These are phyloP conservation scores for Drosophila tristis DNA, from an alignment of 1,140 invertebrate species.

Conservation along the genomic window DNA sequence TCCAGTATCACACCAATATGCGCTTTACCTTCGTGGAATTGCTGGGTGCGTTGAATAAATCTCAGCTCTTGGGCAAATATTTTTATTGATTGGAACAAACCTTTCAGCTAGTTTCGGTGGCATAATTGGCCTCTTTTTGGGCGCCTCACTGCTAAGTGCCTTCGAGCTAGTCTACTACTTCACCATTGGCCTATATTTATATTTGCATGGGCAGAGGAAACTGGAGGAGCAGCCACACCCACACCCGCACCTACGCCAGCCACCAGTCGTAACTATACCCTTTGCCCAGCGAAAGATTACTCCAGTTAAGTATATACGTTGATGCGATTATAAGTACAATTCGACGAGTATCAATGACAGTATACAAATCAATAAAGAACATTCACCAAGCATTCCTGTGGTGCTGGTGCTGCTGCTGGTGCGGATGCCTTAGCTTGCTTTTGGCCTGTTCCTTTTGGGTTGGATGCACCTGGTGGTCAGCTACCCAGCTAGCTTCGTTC, in stretches of 20 bases:
- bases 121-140: constrained; percentile 83
- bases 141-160: constrained; percentile 81
- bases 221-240: background rate
- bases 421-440: constrained; percentile 46
- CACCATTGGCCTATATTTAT: constrained; percentile 72
- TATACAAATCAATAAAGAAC: background rate
- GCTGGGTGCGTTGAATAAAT: constrained; percentile 41
- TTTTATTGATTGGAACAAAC: background rate
- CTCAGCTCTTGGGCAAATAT: background rate
- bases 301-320: constrained; percentile 47
- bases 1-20: constrained; percentile 67
- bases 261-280: constrained; percentile 26
- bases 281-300: constrained; percentile 55
- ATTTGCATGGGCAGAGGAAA: constrained; percentile 37
- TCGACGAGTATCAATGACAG: background rate
- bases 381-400: constrained; percentile 55
- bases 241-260: too few species aligned
- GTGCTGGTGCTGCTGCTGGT: constrained; percentile 18
- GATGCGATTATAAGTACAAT: constrained; percentile 7
- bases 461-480: constrained; percentile 4
- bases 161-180: constrained; percentile 83
- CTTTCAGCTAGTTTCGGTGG: constrained; percentile 80
- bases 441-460: constrained; percentile 1
- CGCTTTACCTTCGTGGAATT: constrained; percentile 79
- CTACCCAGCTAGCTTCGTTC: constrained; percentile 49